Evolutionary conservation across 2,888 invertebrate species (phyloP).

Genomic region (Aquatica leii): DNA sequence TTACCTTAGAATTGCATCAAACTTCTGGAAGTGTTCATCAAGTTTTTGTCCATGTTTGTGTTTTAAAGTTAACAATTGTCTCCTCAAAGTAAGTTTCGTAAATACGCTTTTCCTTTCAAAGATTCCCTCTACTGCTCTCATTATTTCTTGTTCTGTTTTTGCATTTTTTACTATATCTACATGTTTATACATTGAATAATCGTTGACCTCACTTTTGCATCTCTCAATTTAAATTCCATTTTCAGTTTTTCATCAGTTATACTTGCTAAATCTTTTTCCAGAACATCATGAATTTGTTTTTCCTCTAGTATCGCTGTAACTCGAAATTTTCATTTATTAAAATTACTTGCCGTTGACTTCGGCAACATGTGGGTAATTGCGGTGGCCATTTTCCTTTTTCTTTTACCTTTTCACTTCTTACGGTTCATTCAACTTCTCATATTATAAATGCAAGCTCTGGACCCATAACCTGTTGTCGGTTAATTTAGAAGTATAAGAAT

Average conservation of each 20-base stretch:
- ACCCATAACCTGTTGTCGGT: no score
- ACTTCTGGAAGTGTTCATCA: constrained; percentile 39
- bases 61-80: constrained; percentile 33
- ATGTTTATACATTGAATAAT: constrained; percentile 44
- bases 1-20: constrained; percentile 30
- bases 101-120: constrained; percentile 44
- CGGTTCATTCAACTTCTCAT: no score
- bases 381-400: no score
- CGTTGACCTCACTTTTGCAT: no score
- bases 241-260: background rate
- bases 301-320: background rate
- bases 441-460: no score
- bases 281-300: background rate
- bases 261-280: no score
- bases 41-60: constrained; percentile 39
- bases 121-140: constrained; percentile 39
- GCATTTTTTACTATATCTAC: constrained; percentile 44
- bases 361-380: no score
- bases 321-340: no score
- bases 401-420: no score
- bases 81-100: constrained; percentile 40
- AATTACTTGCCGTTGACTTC: no score
- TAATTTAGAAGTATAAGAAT: no score
- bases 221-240: no score
- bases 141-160: constrained; percentile 42